These are phyloP conservation scores for Plagodis pulveraria DNA, from an alignment of 2,888 invertebrate species.

Conservation along the genomic window DNA sequence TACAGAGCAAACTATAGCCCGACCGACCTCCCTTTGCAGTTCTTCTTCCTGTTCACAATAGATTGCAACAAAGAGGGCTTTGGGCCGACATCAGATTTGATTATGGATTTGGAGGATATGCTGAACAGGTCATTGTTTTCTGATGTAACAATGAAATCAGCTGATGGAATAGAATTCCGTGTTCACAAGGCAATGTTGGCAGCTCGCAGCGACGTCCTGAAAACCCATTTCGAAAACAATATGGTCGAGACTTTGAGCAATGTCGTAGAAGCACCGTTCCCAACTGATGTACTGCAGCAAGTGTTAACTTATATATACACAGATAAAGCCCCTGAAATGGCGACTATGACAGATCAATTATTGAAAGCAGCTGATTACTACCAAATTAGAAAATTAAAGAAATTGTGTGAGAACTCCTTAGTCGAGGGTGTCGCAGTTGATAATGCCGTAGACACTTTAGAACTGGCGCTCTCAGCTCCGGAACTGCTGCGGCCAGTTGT, in stretches of 20 bases:
- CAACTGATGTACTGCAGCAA: neutral
- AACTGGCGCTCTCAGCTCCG: neutral
- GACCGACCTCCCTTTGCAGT: too few species aligned
- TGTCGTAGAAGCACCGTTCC: neutral
- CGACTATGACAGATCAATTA: neutral
- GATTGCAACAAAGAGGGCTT: too few species aligned
- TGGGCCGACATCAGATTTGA: neutral
- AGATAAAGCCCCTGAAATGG: neutral
- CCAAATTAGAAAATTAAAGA: neutral
- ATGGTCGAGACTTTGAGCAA: neutral
- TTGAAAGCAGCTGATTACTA: neutral
- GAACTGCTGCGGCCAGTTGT: too few species aligned
- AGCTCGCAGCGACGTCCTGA: neutral
- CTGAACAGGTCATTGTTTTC: neutral
- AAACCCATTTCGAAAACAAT: neutral
- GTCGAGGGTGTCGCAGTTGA: neutral
- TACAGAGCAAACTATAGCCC: too few species aligned
- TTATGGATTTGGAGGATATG: neutral
- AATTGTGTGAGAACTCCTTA: neutral
- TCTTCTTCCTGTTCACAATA: too few species aligned
- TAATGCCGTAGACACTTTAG: neutral
- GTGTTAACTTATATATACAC: neutral
- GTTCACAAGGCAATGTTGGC: neutral
- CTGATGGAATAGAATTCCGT: neutral
- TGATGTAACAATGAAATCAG: neutral